Percentiles rank a stretch among this genome's conserved stretches.
Evolutionary conservation across 2,797 vertebrate genomes (phyloP).

Genomic region (Leuciscus waleckii): DNA sequence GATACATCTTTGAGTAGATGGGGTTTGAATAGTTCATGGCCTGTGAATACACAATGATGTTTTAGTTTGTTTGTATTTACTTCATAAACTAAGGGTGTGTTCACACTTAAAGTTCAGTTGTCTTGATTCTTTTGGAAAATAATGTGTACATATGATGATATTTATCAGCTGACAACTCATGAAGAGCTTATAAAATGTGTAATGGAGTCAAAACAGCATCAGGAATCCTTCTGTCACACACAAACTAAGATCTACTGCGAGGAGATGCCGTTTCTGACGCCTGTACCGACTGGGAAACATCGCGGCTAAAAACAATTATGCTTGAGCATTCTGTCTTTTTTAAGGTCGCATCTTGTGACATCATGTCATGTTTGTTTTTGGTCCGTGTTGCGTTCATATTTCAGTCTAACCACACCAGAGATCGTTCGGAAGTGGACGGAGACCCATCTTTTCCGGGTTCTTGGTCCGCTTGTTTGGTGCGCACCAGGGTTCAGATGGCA

Average conservation of each 20-base stretch:
- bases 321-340: not conserved
- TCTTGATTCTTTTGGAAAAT: not conserved
- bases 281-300: not conserved
- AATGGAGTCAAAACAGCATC: not conserved
- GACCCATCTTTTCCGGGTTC: not conserved
- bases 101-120: not conserved
- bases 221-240: not conserved
- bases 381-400: not conserved
- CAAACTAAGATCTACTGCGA: not conserved
- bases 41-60: slow-evolving; percentile 69
- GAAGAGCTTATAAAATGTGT: not conserved
- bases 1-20: slow-evolving; percentile 86
- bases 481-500: not conserved
- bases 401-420: not conserved
- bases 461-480: not conserved
- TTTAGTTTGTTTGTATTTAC: not conserved
- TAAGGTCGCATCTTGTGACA: not conserved
- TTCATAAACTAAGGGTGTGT: not conserved
- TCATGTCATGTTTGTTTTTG: not conserved
- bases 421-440: not conserved
- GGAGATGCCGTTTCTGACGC: not conserved
- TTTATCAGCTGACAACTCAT: not conserved
- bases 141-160: not conserved
- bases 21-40: slow-evolving; percentile 87
- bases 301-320: not conserved